Percentiles rank a stretch among this genome's conserved stretches.
phyloP scores from a whole-genome alignment of 2,113 vertebrate genomes.

The Alces alces region DNA sequence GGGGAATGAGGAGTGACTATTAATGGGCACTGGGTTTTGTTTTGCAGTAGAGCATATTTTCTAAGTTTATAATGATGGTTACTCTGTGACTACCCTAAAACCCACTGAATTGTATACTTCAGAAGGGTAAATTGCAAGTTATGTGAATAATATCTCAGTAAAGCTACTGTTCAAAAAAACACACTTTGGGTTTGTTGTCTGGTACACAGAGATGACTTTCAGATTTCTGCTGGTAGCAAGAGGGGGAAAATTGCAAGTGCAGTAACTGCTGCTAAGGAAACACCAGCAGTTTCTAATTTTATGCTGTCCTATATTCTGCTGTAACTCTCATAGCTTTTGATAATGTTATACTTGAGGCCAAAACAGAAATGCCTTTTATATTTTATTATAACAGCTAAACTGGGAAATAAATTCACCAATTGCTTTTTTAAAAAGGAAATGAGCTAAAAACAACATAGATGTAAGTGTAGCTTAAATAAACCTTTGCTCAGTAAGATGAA shows the following conservation, averaged over 20 bases:
- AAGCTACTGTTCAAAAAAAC: conserved; percentile 3
- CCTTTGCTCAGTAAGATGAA: conserved; percentile 35
- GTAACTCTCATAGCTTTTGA: conserved; percentile 37
- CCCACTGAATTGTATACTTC: not conserved
- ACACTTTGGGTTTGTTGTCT: not conserved
- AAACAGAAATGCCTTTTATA: conserved; percentile 51
- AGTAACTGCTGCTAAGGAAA: conserved; percentile 19
- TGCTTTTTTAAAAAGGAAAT: conserved; percentile 62
- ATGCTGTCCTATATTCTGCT: conserved; percentile 49
- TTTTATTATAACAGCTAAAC: conserved; percentile 59
- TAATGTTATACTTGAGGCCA: conserved; percentile 34
- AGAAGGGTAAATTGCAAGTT: not conserved
- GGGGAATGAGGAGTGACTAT: not conserved
- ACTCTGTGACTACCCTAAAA: not conserved
- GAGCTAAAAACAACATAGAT: conserved; percentile 64
- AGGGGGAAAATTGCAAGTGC: not conserved
- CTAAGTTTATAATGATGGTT: not conserved
- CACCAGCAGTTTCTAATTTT: conserved; percentile 61
- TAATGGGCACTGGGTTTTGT: not conserved
- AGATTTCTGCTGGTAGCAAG: conserved; percentile 8
- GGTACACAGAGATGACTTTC: conserved; percentile 34
- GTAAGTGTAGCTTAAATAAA: conserved; percentile 51
- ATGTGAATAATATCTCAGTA: conserved; percentile 3
- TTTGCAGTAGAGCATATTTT: not conserved
- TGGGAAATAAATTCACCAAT: conserved; percentile 62